Evolutionary conservation across 2,113 vertebrate species (phyloP).

Genomic region (Albula goreensis): DNA sequence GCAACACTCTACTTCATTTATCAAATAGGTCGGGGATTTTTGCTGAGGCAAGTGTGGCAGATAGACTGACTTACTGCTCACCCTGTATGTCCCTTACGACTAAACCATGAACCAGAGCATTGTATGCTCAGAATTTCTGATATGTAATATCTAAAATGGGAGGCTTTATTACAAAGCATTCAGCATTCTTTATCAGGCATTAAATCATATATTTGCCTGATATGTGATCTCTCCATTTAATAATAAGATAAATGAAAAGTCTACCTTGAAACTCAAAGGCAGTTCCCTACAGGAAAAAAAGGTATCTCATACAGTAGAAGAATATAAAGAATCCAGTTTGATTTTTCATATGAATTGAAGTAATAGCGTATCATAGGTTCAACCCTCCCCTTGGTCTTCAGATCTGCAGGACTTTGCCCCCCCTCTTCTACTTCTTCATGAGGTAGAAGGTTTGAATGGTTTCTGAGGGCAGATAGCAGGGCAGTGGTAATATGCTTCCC

Average conservation of each 20-base stretch:
- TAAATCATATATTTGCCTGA: conserved; percentile 23
- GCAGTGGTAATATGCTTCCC: background rate
- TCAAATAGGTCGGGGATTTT: background rate
- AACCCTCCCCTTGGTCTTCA: background rate
- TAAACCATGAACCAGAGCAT: conserved; percentile 39
- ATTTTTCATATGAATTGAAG: background rate
- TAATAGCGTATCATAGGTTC: background rate
- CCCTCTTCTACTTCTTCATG: too few species aligned
- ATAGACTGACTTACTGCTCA: background rate
- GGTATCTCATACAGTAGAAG: background rate
- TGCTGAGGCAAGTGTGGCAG: too few species aligned
- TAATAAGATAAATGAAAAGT: background rate
- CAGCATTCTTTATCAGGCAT: conserved; percentile 34
- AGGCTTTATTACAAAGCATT: conserved; percentile 47
- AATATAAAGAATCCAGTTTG: background rate
- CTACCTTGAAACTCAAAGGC: background rate
- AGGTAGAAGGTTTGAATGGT: background rate
- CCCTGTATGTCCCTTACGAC: background rate
- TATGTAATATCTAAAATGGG: conserved; percentile 59
- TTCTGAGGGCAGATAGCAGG: background rate
- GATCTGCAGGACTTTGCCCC: background rate
- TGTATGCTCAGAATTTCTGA: conserved; percentile 49
- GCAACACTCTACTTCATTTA: background rate
- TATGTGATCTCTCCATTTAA: background rate
- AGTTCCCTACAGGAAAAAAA: background rate